Conservation (phyloP, 2,888 invertebrate species). For the Julus scanicus region DNA sequence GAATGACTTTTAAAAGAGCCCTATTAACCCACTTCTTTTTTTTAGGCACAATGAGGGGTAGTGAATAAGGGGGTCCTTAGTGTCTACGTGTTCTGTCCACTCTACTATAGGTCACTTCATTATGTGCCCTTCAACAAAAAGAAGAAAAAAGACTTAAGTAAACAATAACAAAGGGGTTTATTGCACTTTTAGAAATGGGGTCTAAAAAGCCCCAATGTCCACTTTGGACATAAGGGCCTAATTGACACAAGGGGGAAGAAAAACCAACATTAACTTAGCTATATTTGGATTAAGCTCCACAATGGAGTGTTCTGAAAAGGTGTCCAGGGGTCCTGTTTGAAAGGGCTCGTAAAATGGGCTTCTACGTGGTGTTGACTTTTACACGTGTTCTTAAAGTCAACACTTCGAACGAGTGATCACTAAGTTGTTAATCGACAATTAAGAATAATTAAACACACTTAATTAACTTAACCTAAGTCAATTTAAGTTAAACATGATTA, state of each 20-base stretch:
- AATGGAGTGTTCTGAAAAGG: not conserved
- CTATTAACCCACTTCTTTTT: conserved; percentile 31
- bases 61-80: conserved; percentile 7
- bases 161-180: conserved; percentile 30
- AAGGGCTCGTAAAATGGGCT: not conserved
- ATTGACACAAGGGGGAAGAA: not conserved
- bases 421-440: too few relatives aligned
- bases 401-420: too few relatives aligned
- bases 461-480: too few relatives aligned
- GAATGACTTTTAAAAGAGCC: not conserved
- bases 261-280: conserved; percentile 2
- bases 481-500: too few relatives aligned
- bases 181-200: not conserved
- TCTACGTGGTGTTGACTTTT: too few relatives aligned
- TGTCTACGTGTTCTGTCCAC: not conserved
- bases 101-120: not conserved
- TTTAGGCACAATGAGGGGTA: not conserved
- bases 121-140: not conserved
- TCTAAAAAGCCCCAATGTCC: not conserved
- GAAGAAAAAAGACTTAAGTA: not conserved
- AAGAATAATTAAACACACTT: too few relatives aligned
- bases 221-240: not conserved
- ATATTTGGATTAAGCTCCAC: not conserved
- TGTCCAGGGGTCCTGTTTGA: not conserved
- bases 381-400: too few relatives aligned